Conservation (phyloP, 2,888 invertebrate species). For the Machimus atricapillus region DNA sequence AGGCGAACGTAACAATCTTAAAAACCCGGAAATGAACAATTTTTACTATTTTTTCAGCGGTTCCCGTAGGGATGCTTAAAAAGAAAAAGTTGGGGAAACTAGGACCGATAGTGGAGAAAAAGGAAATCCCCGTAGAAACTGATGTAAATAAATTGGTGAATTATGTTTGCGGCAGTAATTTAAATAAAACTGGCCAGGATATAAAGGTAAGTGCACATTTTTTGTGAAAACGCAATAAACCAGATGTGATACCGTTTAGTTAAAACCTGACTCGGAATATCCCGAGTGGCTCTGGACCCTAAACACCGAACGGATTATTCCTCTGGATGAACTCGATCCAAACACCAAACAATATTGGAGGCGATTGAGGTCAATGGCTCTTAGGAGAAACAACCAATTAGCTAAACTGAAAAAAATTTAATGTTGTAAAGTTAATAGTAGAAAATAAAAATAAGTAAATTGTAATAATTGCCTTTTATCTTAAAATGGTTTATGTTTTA, state of each 20-base stretch:
- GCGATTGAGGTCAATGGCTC: slow-evolving; percentile 70
- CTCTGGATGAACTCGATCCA: slow-evolving; percentile 79
- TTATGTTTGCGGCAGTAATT: slow-evolving; percentile 87
- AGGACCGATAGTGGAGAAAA: slow-evolving; percentile 72
- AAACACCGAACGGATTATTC: slow-evolving; percentile 68
- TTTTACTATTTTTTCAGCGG: too few relatives aligned
- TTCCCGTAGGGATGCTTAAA: slow-evolving; percentile 58
- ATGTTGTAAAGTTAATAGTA: background rate
- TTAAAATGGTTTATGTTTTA: background rate
- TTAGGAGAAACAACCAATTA: slow-evolving; percentile 71
- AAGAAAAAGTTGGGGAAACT: slow-evolving; percentile 70
- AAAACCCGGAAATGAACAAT: too few relatives aligned
- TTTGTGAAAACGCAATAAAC: background rate
- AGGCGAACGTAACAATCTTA: background rate
- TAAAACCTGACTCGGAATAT: slow-evolving; percentile 81
- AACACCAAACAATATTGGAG: slow-evolving; percentile 83
- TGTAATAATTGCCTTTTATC: background rate
- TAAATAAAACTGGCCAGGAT: slow-evolving; percentile 80
- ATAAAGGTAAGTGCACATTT: slow-evolving; percentile 66
- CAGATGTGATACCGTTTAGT: slow-evolving; percentile 53
- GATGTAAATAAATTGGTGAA: slow-evolving; percentile 78
- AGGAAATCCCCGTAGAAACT: slow-evolving; percentile 81
- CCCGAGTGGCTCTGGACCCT: slow-evolving; percentile 92
- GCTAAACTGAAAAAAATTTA: slow-evolving; percentile 70
- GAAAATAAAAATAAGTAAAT: background rate